phyloP scores from a whole-genome alignment of 2,113 vertebrate species.

The Hemibagrus wyckioides region DNA sequence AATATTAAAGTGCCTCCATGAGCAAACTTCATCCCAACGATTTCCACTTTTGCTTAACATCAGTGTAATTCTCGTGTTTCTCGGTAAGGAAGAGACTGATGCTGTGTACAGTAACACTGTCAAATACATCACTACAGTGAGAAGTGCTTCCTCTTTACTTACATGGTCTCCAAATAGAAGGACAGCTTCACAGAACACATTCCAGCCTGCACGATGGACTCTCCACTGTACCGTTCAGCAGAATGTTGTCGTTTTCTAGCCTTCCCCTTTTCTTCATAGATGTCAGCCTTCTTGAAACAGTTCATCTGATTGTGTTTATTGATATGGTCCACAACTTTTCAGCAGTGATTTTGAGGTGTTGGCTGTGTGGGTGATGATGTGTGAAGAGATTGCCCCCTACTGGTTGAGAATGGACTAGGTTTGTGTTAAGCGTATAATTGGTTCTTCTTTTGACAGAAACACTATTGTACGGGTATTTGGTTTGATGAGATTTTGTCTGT shows the following conservation, averaged over 20 bases:
- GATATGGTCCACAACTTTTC: slow-evolving; percentile 28
- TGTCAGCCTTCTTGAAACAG: slow-evolving; percentile 11
- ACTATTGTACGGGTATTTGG: background rate
- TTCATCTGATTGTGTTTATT: slow-evolving; percentile 29
- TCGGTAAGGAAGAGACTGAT: background rate
- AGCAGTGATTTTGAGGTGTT: slow-evolving; percentile 18
- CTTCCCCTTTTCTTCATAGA: slow-evolving; percentile 3
- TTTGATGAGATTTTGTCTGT: background rate
- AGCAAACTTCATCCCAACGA: background rate
- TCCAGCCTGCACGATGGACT: background rate
- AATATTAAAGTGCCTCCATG: background rate
- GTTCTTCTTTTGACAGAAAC: background rate
- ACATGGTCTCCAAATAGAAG: background rate
- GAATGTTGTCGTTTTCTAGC: background rate
- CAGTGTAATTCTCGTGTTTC: background rate
- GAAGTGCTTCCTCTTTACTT: background rate
- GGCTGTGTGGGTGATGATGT: slow-evolving; percentile 36
- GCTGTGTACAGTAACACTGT: background rate
- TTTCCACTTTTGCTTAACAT: background rate
- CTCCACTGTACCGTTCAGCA: background rate
- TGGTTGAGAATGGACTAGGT: slow-evolving; percentile 42
- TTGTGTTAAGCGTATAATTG: background rate
- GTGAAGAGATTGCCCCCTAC: slow-evolving; percentile 71
- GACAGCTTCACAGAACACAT: background rate
- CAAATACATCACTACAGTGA: background rate